These are phyloP conservation scores for Plagodis pulveraria DNA, from an alignment of 2,888 invertebrate genomes.

Conservation along the genomic window DNA sequence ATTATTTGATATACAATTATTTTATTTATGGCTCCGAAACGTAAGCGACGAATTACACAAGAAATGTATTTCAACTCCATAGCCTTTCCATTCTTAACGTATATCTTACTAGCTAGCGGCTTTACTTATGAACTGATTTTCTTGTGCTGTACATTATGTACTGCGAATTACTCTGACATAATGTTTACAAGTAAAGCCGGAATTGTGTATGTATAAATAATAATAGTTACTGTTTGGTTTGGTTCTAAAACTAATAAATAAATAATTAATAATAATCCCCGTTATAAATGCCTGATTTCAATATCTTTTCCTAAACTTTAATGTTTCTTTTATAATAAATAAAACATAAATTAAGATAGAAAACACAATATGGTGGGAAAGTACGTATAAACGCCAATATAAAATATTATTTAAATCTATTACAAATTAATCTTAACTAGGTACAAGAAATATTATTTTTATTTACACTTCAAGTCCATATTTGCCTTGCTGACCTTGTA, in stretches of 20 bases:
- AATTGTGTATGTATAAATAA: constrained; percentile 51
- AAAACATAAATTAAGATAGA: constrained; percentile 30
- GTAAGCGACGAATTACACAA: constrained; percentile 38
- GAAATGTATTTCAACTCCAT: constrained; percentile 48
- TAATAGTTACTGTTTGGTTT: constrained; percentile 70
- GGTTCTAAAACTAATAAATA: constrained; percentile 63
- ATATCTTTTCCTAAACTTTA: constrained; percentile 18
- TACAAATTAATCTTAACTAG: constrained; percentile 53
- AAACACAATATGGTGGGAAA: constrained; percentile 62
- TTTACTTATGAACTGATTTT: too few species aligned
- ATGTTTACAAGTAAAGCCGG: too few species aligned
- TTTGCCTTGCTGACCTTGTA: constrained; percentile 2
- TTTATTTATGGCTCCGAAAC: constrained; percentile 50
- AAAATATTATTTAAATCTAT: constrained; percentile 50
- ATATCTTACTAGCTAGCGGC: too few species aligned
- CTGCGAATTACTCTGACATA: too few species aligned
- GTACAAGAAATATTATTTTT: constrained; percentile 16
- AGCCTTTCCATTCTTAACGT: constrained; percentile 44
- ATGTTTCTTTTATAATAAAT: constrained; percentile 24
- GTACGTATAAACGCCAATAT: constrained; percentile 58
- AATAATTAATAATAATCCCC: constrained; percentile 35
- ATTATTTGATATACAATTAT: constrained; percentile 39
- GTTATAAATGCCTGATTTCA: constrained; percentile 33
- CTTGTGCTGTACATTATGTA: too few species aligned
- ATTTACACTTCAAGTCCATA: constrained; percentile 16